These are phyloP conservation scores for Scylla paramamosain DNA, from an alignment of 1,140 invertebrate genomes.

Conservation along the genomic window DNA sequence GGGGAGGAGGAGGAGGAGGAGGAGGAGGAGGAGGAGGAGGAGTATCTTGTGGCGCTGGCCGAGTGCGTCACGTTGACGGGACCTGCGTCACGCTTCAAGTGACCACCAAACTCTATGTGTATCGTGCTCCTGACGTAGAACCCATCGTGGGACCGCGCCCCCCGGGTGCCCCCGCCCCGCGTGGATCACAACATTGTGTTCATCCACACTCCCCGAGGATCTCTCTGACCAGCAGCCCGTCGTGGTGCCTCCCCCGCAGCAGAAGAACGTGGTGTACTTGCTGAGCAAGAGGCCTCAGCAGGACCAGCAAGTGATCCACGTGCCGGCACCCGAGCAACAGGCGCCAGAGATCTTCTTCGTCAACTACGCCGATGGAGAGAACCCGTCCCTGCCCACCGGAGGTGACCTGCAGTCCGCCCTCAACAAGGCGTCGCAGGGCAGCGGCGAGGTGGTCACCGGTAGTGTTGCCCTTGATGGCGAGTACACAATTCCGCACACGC, in stretches of 20 bases:
- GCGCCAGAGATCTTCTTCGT: slow-evolving; percentile 40
- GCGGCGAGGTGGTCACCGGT: neutral
- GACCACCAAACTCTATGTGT: slow-evolving; percentile 34
- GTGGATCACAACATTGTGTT: slow-evolving; percentile 48
- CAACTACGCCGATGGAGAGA: slow-evolving; percentile 35
- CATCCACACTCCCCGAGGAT: slow-evolving; percentile 1
- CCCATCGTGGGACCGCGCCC: neutral
- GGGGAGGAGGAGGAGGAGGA: neutral
- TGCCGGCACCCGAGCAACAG: slow-evolving; percentile 16
- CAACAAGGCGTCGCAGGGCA: neutral
- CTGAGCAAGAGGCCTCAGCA: slow-evolving; percentile 32
- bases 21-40: neutral
- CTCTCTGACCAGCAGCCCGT: neutral
- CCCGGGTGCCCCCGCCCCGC: neutral
- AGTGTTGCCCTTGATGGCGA: neutral
- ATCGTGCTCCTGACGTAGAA: neutral
- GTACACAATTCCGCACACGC: neutral
- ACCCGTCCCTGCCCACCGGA: slow-evolving; percentile 49
- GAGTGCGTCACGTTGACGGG: slow-evolving; percentile 45
- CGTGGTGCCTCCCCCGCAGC: slow-evolving; percentile 53
- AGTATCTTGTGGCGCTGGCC: slow-evolving; percentile 9
- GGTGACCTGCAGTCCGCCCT: slow-evolving; percentile 39
- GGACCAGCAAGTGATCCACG: neutral
- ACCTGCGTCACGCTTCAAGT: slow-evolving; percentile 52
- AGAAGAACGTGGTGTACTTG: slow-evolving; percentile 47